These are phyloP conservation scores for Drosophila aff. DNA, from an alignment of 1,140 invertebrate species.

Conservation along the genomic window DNA sequence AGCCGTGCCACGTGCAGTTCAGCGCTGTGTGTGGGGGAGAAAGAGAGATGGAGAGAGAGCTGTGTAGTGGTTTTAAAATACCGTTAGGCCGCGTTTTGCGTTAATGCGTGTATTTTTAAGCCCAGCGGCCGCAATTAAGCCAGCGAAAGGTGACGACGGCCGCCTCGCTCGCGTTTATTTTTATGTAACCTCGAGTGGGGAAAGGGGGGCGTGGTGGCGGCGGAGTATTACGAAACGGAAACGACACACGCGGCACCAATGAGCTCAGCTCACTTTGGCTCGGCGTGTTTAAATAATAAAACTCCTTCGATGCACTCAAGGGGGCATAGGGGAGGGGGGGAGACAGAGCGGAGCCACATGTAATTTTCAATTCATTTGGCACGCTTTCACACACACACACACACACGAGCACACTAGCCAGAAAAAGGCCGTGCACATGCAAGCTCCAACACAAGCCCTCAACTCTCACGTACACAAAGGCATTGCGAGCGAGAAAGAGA, in stretches of 20 bases:
- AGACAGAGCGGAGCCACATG: constrained; percentile 68
- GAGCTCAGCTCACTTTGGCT: constrained; percentile 50
- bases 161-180: constrained; percentile 40
- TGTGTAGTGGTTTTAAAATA: constrained; percentile 48
- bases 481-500: constrained; percentile 1
- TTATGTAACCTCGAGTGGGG: constrained; percentile 69
- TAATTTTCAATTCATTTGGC: constrained; percentile 82
- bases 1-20: constrained; percentile 70
- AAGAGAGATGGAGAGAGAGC: constrained; percentile 3
- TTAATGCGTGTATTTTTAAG: constrained; percentile 58
- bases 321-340: constrained; percentile 10
- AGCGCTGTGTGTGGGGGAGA: constrained; percentile 32
- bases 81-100: constrained; percentile 59
- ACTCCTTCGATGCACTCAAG: constrained; percentile 63
- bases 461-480: constrained; percentile 27
- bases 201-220: constrained; percentile 24
- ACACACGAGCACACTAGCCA: constrained; percentile 21
- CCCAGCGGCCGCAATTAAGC: constrained; percentile 35
- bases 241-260: constrained; percentile 73
- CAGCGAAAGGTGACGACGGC: constrained; percentile 45
- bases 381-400: constrained; percentile 62
- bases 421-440: constrained; percentile 51
- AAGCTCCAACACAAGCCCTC: constrained; percentile 26
- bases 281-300: constrained; percentile 70
- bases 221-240: constrained; percentile 80